Evolutionary conservation across 23 tunicate species (phyloP).

Genomic region (Botrylloides violaceus): DNA sequence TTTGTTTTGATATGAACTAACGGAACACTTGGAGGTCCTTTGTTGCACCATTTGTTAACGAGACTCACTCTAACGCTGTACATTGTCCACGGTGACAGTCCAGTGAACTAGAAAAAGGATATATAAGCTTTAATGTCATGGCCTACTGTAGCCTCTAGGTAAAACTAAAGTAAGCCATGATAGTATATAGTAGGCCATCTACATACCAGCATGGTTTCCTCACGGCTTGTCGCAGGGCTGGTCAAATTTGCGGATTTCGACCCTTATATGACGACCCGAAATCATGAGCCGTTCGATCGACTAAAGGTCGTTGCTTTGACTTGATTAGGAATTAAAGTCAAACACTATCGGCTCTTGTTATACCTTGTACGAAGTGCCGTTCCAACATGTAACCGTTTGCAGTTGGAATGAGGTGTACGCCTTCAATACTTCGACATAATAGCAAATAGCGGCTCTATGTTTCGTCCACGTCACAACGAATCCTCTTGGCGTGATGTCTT

Average conservation of each 20-base stretch:
- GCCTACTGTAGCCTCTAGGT: too few species aligned
- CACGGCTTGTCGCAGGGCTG: too few species aligned
- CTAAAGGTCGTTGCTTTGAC: too few species aligned
- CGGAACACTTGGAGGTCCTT: constrained; percentile 3
- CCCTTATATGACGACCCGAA: too few species aligned
- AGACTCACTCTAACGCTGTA: constrained; percentile 35
- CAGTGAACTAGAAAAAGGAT: constrained; percentile 19
- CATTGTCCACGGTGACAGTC: constrained; percentile 13
- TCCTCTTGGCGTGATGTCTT: constrained; percentile 4
- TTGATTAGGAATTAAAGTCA: too few species aligned
- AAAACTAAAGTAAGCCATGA: too few species aligned
- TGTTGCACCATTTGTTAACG: constrained; percentile 9
- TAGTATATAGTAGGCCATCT: too few species aligned
- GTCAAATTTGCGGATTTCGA: too few species aligned
- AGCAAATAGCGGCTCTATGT: background rate
- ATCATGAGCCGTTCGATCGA: too few species aligned
- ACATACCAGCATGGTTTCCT: too few species aligned
- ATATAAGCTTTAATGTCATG: too few species aligned
- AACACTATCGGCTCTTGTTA: too few species aligned
- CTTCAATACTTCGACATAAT: background rate
- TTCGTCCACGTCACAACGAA: background rate
- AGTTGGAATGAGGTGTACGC: background rate
- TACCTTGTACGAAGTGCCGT: constrained; percentile 5
- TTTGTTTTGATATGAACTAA: background rate
- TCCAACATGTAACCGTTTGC: background rate